Percentiles rank a stretch among this genome's conserved stretches.
phyloP scores from a whole-genome alignment of 2,113 vertebrate genomes.

The Gavia stellata region DNA sequence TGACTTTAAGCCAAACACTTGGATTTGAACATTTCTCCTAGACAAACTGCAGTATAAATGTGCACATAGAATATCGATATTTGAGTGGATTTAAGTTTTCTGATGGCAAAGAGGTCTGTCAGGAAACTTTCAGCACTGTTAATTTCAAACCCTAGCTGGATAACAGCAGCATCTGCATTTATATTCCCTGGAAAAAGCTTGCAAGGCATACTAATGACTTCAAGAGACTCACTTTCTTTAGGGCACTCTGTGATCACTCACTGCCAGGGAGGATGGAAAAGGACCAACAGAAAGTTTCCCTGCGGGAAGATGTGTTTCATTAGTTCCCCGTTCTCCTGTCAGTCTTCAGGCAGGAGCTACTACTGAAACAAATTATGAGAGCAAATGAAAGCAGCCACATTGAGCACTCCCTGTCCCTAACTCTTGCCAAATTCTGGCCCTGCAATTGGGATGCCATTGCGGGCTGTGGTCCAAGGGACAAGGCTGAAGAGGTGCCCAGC shows the following conservation, averaged over 20 bases:
- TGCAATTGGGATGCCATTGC: neutral
- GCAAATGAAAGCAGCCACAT: neutral
- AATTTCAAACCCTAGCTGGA: slow-evolving; percentile 40
- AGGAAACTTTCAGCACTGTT: slow-evolving; percentile 40
- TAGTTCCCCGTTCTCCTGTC: neutral
- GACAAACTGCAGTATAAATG: neutral
- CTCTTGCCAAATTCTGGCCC: neutral
- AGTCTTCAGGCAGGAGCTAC: neutral
- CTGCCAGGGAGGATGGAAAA: neutral
- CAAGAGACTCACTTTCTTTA: neutral
- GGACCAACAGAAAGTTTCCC: neutral
- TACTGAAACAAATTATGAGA: neutral
- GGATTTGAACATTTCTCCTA: neutral
- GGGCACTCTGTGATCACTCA: neutral
- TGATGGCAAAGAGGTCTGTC: neutral
- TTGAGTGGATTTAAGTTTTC: slow-evolving; percentile 30
- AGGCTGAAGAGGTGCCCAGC: neutral
- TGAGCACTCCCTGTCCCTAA: neutral
- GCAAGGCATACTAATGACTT: slow-evolving; percentile 28
- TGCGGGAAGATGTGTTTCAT: slow-evolving; percentile 21
- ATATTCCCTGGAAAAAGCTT: neutral
- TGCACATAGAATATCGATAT: slow-evolving; percentile 10
- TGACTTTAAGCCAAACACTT: neutral
- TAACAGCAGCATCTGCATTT: slow-evolving; percentile 56
- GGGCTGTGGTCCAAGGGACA: neutral